Evolutionary conservation across 2,888 invertebrate genomes (phyloP).

Genomic region (Eupeodes luniger): DNA sequence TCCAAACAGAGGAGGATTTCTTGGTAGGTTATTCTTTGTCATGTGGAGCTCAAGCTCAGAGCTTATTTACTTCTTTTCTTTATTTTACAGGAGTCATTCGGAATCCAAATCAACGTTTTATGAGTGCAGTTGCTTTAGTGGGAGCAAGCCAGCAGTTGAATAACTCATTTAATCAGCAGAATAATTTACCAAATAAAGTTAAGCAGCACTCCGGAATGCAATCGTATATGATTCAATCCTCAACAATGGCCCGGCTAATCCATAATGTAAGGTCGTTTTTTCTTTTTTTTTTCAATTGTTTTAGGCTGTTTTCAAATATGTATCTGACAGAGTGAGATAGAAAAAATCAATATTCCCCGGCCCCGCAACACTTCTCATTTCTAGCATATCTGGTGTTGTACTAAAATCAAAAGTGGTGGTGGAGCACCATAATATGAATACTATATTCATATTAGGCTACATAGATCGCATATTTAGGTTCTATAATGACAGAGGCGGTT

Average conservation of each 20-base stretch:
- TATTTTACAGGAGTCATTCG: slow-evolving; percentile 44
- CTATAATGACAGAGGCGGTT: background rate
- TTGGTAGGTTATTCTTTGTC: slow-evolving; percentile 52
- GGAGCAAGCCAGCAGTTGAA: slow-evolving; percentile 65
- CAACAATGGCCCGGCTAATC: slow-evolving; percentile 49
- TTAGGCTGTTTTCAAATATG: background rate
- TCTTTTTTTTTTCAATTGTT: background rate
- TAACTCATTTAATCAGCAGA: slow-evolving; percentile 42
- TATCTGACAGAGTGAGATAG: background rate
- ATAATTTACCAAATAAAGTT: slow-evolving; percentile 46
- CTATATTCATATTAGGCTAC: background rate
- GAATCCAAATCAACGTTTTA: slow-evolving; percentile 55
- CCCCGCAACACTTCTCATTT: background rate
- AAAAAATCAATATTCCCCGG: slow-evolving; percentile 57
- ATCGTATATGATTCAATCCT: slow-evolving; percentile 31
- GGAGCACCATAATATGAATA: slow-evolving; percentile 6
- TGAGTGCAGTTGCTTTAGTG: slow-evolving; percentile 62
- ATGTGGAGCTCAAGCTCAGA: background rate
- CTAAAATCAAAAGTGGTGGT: background rate
- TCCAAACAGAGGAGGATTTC: slow-evolving; percentile 6
- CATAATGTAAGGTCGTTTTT: slow-evolving; percentile 58
- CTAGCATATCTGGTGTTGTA: background rate
- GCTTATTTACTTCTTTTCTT: background rate
- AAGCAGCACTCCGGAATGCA: slow-evolving; percentile 48
- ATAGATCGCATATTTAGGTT: background rate